Conservation (phyloP, 2,888 invertebrate genomes). For the Epinotia ramella region DNA sequence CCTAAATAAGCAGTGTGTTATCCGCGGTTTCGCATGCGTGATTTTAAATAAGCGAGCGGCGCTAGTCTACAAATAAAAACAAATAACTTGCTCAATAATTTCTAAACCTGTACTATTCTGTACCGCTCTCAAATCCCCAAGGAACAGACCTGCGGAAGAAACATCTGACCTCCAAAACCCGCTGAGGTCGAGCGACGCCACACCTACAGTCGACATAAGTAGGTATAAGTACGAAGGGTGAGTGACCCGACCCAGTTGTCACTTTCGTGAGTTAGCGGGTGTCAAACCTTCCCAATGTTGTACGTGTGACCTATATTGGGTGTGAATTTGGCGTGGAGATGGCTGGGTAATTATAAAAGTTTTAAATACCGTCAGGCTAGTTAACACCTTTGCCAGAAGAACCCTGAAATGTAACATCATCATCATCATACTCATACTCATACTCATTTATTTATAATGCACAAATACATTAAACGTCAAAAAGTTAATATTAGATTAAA, state of each 20-base stretch:
- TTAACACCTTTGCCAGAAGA: too few relatives aligned
- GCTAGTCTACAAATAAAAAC: too few relatives aligned
- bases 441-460: too few relatives aligned
- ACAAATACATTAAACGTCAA: too few relatives aligned
- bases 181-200: constrained; percentile 17
- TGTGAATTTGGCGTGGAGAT: constrained; percentile 12
- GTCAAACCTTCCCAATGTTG: constrained; percentile 31
- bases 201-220: constrained; percentile 6
- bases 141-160: constrained; percentile 13
- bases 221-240: constrained; percentile 5
- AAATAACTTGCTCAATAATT: too few relatives aligned
- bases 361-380: background rate
- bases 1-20: too few relatives aligned
- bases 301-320: constrained; percentile 33
- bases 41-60: too few relatives aligned
- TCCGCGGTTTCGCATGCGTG: too few relatives aligned
- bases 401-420: too few relatives aligned
- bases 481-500: too few relatives aligned
- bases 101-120: background rate
- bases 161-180: constrained; percentile 28
- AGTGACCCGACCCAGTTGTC: constrained; percentile 40
- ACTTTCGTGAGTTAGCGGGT: constrained; percentile 39
- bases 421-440: too few relatives aligned
- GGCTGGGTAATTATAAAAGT: background rate
- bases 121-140: background rate